Evolutionary conservation across 2,888 invertebrate genomes (phyloP).

Genomic region (Vesta saturnalis): DNA sequence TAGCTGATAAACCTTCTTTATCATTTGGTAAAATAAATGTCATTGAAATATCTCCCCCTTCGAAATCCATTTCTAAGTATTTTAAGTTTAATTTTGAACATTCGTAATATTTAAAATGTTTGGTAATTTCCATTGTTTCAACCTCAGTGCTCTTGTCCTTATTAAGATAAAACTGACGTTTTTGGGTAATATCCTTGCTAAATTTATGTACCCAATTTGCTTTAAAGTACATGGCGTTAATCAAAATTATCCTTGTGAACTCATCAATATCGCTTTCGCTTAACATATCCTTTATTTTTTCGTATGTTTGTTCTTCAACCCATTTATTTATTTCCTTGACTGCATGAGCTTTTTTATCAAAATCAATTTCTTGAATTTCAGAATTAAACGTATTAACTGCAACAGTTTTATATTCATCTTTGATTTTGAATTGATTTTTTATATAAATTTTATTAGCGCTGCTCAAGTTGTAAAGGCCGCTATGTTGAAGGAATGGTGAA

Average conservation of each 20-base stretch:
- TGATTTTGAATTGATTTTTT: constrained; percentile 64
- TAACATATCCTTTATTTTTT: constrained; percentile 54
- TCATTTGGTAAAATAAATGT: constrained; percentile 43
- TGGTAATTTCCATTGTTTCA: constrained; percentile 50
- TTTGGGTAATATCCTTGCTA: constrained; percentile 41
- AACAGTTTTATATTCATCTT: constrained; percentile 66
- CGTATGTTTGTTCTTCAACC: constrained; percentile 55
- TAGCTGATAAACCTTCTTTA: constrained; percentile 30
- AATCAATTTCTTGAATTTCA: constrained; percentile 63
- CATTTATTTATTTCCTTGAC: constrained; percentile 54
- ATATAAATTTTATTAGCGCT: constrained; percentile 70
- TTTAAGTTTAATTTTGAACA: constrained; percentile 43
- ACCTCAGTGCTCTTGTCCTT: constrained; percentile 44
- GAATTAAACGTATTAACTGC: constrained; percentile 71
- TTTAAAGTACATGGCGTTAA: constrained; percentile 57
- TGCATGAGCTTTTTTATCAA: constrained; percentile 37
- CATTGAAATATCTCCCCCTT: constrained; percentile 40
- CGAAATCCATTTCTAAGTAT: constrained; percentile 51
- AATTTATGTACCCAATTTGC: constrained; percentile 49
- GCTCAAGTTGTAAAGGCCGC: constrained; percentile 44
- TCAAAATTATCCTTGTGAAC: constrained; percentile 50
- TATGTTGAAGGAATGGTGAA: constrained; percentile 27
- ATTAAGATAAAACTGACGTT: constrained; percentile 46
- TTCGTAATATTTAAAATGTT: constrained; percentile 51
- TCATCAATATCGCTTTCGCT: constrained; percentile 41